Evolutionary conservation across 2,888 invertebrate species (phyloP), one percentile per base, ranked within the genome.

Genomic region (Cantharis lateralis): DNA sequence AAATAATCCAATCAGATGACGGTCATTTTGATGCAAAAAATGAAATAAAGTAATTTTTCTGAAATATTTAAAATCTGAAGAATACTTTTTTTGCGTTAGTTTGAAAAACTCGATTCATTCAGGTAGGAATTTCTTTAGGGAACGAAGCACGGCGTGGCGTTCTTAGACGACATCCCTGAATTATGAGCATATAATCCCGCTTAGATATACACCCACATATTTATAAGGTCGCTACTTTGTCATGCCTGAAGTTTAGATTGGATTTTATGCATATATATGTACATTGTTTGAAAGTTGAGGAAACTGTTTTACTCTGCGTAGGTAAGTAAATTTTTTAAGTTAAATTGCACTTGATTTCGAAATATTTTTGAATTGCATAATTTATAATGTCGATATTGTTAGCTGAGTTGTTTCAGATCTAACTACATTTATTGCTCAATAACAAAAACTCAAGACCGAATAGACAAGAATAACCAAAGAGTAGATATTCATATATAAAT

Each of bases 191-290:
- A 87, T 87, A 87, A 87, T 87, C 87, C 85, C 83, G 87, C 86
- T 85, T 86, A 86, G 86, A 87, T 87, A 87, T 87, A 84, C 48
- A 48, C 85, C 87, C 87, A 87, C 87, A 87, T 87, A 88, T 87
- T 88, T 88, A 87, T 88, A 88, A 87, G 87, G 87, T 87, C 87
- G 85, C 86, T 86, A 87, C 86, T 88, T 87, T 88, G 87, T 88
- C 87, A 88, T 87, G 84, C 86, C 80, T 88, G 88, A 88, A 88
- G 88, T 88, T 88, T 88, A 88, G 88, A 88, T 88, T 88, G 87
- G 88, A 88, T 88, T 88, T 87, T 86, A 85, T 87, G 87, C 76
- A 78, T 76, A 87, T 85, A 84, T 86, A 87, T 86, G 83, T 81
- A 81, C 83, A 81, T 80, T 83, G 72, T 76, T 76, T 70, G 63